Percentiles rank a stretch among this genome's conserved stretches.
These are phyloP conservation scores for Drosophila azteca DNA, from an alignment of 1,140 invertebrate species.

Conservation along the genomic window DNA sequence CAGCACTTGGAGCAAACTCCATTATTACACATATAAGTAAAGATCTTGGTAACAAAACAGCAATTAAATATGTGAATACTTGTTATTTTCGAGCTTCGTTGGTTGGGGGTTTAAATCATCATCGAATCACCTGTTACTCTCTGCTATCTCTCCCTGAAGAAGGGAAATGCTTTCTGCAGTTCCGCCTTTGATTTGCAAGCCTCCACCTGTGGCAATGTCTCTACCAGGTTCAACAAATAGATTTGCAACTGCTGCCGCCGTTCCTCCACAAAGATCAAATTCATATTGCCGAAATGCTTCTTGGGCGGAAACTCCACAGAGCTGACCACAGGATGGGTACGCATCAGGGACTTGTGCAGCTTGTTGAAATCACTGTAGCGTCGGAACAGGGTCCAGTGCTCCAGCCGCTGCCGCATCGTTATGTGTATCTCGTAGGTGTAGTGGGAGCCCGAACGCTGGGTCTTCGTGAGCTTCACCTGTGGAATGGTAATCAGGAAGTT, in stretches of 20 bases:
- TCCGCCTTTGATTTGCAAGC: constrained; percentile 84
- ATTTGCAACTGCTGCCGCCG: constrained; percentile 89
- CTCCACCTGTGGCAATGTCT: constrained; percentile 88
- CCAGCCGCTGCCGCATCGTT: constrained; percentile 85
- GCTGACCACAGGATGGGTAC: constrained; percentile 88
- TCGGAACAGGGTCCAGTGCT: constrained; percentile 95
- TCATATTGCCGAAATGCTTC: constrained; percentile 94
- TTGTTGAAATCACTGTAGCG: constrained; percentile 93
- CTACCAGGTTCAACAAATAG: constrained; percentile 90
- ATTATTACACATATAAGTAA: constrained; percentile 55
- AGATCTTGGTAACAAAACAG: constrained; percentile 36
- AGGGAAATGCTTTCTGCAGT: constrained; percentile 74
- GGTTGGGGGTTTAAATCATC: background rate
- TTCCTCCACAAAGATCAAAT: constrained; percentile 91
- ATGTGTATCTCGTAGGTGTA: constrained; percentile 79
- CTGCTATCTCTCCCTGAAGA: constrained; percentile 72
- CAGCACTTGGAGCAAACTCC: constrained; percentile 31
- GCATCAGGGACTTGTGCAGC: constrained; percentile 90
- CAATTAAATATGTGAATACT: constrained; percentile 41
- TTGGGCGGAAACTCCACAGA: constrained; percentile 95
- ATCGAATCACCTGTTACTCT: too few species aligned
- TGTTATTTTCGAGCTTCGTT: constrained; percentile 53
- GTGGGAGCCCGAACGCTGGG: constrained; percentile 49
- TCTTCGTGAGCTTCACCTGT: constrained; percentile 67
- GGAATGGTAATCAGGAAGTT: constrained; percentile 83